These are phyloP conservation scores for Drosophila serrata DNA, from an alignment of 1,140 invertebrate genomes.

Conservation along the genomic window DNA sequence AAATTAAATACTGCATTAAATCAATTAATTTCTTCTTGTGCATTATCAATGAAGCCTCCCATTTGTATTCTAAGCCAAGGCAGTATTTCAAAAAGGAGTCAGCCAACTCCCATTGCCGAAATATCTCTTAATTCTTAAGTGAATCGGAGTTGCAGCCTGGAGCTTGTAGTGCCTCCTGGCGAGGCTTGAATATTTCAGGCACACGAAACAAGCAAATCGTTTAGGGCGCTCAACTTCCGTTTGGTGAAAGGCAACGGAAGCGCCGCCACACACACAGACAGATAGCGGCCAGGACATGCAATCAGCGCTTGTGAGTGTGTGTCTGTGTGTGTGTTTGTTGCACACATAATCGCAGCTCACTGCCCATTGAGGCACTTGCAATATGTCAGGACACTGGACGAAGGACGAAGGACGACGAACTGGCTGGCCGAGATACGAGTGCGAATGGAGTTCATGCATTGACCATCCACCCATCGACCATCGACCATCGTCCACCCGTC, in stretches of 20 bases:
- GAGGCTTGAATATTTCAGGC: conserved; percentile 68
- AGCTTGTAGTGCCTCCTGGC: conserved; percentile 14
- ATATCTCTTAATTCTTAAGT: conserved; percentile 79
- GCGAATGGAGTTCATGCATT: conserved; percentile 32
- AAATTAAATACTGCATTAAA: not conserved
- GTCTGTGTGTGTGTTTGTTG: conserved; percentile 43
- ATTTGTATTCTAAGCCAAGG: conserved; percentile 38
- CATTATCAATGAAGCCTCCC: conserved; percentile 33
- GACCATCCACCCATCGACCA: conserved; percentile 30
- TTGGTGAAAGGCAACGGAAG: conserved; percentile 72
- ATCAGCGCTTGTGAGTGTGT: conserved; percentile 37
- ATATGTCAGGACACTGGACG: conserved; percentile 64
- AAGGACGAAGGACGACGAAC: conserved; percentile 47
- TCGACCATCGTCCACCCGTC: conserved; percentile 26
- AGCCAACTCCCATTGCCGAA: conserved; percentile 24
- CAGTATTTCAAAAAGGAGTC: conserved; percentile 43
- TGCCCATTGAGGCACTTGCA: conserved; percentile 77
- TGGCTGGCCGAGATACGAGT: conserved; percentile 66
- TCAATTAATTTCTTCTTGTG: not conserved
- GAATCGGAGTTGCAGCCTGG: conserved; percentile 30
- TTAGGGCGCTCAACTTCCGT: conserved; percentile 76
- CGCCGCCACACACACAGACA: conserved; percentile 22
- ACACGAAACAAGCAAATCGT: conserved; percentile 80
- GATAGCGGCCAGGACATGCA: conserved; percentile 49
- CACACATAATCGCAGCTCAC: conserved; percentile 77